Evolutionary conservation across 2,797 vertebrate genomes (phyloP), one percentile per base, ranked within the genome.

Genomic region (Aselliscus stoliczkanus): DNA sequence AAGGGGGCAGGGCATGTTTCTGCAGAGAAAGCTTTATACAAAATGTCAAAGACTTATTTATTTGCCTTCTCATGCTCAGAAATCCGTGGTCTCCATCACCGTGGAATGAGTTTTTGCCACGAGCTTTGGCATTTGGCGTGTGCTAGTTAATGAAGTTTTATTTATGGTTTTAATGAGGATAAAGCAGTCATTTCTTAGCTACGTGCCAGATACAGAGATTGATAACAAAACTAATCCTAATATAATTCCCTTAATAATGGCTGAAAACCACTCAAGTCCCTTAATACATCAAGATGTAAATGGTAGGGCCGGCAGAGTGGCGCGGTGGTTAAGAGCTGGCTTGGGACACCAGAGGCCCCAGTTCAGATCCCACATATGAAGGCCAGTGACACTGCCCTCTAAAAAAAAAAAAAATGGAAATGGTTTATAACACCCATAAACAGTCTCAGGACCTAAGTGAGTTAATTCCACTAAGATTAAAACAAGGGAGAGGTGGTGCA

Each of bases 401-500:
- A n/a, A n/a, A n/a, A n/a, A n/a, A n/a, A n/a, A n/a, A n/a, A n/a
- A 98, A 97, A 90, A 98, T 97, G 98, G 98, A 98, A 98, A 98
- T 17, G 39, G 97, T 98, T 98, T 98, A 97, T 98, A 98, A 98
- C 96, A 95, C 97, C 96, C 81, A 98, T 98, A 98, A 98, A 98
- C 98, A 98, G 94, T 97, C 94, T 67, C 47, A 96, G 95, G 95
- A 97, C 91, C 96, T 98, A 98, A 98, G 54, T 95, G 96, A 98
- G 97, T 97, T 98, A 98, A 98, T 97, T 97, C 83, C 94, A 93
- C 93, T 56, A 90, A 89, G 86, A 98, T 64, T 86, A 97, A 98
- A 98, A 97, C 95, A 98, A 98, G 97, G 89, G 88, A 97, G 98
- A 97, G 95, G 90, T 96, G 94, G 11, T 96, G 29, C 94, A 98